Evolutionary conservation across 2,113 vertebrate genomes (phyloP).

Genomic region (Pituophis catenifer): DNA sequence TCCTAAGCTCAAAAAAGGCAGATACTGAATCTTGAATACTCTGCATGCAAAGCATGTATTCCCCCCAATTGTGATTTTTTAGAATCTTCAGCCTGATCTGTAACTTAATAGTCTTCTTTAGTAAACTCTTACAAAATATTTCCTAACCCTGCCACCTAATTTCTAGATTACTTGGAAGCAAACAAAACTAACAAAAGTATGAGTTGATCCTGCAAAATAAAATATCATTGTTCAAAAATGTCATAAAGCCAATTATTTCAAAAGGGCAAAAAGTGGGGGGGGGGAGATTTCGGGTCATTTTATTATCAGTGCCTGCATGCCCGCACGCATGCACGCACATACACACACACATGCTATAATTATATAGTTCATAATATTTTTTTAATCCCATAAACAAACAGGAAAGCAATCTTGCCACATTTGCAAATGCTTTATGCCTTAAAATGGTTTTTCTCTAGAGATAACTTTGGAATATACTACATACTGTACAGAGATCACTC

Average conservation of each 20-base stretch:
- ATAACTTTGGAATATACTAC: background rate
- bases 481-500: background rate
- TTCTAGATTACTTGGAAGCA: background rate
- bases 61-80: background rate
- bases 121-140: background rate
- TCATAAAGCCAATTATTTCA: background rate
- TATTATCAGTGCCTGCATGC: background rate
- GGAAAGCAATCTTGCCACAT: too few species aligned
- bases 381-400: background rate
- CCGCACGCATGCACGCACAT: too few species aligned
- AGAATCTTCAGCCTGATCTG: background rate
- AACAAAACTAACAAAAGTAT: background rate
- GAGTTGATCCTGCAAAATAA: background rate
- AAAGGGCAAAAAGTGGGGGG: background rate
- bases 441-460: background rate
- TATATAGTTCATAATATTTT: background rate
- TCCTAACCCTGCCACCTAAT: background rate
- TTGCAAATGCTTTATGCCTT: too few species aligned
- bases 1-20: background rate
- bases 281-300: background rate
- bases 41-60: background rate
- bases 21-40: background rate
- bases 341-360: background rate
- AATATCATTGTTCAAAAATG: background rate
- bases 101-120: background rate